Conservation (phyloP, 2,888 invertebrate genomes). For the Lamellibrachia columna region DNA sequence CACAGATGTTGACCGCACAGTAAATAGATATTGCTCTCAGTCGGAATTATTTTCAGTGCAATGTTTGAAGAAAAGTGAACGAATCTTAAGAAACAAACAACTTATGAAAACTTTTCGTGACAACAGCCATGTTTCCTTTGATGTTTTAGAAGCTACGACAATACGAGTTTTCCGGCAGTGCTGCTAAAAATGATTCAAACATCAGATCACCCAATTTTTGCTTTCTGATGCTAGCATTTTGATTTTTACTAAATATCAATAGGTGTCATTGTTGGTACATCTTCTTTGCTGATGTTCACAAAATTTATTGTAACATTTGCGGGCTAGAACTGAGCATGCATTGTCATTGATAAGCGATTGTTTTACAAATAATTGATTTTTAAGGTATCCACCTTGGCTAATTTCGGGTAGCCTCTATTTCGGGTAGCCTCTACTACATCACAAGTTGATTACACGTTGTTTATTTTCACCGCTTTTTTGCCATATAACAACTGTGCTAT, state of each 20-base stretch:
- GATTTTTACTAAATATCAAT: not conserved
- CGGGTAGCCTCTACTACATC: not conserved
- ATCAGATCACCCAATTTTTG: not conserved
- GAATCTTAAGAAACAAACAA: not conserved
- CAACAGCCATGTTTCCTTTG: not conserved
- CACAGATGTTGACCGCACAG: not conserved
- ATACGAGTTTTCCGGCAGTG: too few species aligned
- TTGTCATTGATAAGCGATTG: not conserved
- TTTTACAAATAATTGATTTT: not conserved
- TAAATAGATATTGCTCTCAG: not conserved
- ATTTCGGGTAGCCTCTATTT: not conserved
- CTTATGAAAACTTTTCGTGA: not conserved
- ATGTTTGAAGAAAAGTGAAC: not conserved
- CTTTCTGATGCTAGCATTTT: not conserved
- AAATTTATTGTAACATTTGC: not conserved
- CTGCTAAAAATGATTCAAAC: too few species aligned
- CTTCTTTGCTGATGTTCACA: not conserved
- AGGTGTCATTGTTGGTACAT: not conserved
- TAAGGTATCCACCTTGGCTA: not conserved
- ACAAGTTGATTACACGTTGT: not conserved
- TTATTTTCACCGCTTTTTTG: not conserved
- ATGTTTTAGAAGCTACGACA: too few species aligned
- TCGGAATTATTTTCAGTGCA: too few species aligned
- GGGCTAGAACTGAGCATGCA: not conserved
- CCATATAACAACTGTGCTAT: not conserved